Conservation (phyloP, 2,113 vertebrate genomes). For the Tetrax tetrax region DNA sequence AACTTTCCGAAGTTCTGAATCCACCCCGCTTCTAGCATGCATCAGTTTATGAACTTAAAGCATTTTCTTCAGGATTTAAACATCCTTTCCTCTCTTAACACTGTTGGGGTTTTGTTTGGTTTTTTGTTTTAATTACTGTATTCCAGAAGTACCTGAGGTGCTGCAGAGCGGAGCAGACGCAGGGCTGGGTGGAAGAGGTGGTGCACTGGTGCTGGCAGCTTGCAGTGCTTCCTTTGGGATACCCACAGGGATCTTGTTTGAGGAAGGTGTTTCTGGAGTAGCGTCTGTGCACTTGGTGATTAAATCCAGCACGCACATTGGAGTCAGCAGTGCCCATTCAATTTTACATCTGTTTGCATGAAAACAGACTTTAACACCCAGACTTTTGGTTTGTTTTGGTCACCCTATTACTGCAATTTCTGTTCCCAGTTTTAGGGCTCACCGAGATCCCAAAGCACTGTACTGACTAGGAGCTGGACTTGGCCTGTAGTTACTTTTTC, state of each 20-base stretch:
- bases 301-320: not conserved
- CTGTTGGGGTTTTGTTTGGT: not conserved
- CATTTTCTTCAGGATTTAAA: not conserved
- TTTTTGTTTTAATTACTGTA: not conserved
- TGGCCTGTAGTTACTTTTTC: not conserved
- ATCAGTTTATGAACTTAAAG: not conserved
- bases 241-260: not conserved
- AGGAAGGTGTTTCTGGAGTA: not conserved
- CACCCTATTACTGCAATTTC: not conserved
- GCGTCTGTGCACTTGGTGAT: not conserved
- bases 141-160: not conserved
- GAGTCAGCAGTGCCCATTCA: not conserved
- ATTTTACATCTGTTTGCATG: not conserved
- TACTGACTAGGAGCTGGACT: not conserved
- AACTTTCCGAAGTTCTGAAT: not conserved
- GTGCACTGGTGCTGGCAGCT: not conserved
- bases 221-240: not conserved
- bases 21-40: not conserved
- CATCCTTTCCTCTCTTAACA: not conserved
- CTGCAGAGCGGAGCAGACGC: not conserved
- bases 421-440: not conserved
- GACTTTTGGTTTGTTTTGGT: not conserved
- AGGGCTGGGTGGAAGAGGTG: not conserved
- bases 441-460: not conserved
- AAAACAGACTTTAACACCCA: not conserved